Percentiles rank a stretch among this genome's conserved stretches.
phyloP scores from a whole-genome alignment of 2,888 invertebrate species.

The Archaeoteleia sp. region DNA sequence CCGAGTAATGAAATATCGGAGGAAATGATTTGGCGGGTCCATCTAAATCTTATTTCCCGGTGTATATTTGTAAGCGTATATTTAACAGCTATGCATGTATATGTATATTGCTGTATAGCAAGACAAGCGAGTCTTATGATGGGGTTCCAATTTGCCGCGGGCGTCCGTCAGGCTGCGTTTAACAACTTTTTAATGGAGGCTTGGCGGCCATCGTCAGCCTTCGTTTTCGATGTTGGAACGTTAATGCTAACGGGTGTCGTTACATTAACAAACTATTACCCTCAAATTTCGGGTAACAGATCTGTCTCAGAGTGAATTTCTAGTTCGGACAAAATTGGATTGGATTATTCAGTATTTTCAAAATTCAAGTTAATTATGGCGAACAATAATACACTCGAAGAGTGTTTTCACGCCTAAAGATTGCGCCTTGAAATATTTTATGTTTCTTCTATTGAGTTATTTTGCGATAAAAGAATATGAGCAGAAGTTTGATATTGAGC shows the following conservation, averaged over 20 bases:
- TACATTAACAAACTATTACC: constrained; percentile 56
- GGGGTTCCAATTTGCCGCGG: constrained; percentile 74
- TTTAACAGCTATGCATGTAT: constrained; percentile 53
- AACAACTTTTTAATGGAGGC: constrained; percentile 74
- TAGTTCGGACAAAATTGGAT: constrained; percentile 1
- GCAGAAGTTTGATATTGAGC: too few species aligned
- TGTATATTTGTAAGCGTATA: constrained; percentile 52
- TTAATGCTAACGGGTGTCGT: constrained; percentile 67
- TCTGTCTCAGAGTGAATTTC: constrained; percentile 27
- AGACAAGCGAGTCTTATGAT: constrained; percentile 71
- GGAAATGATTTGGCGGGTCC: constrained; percentile 47
- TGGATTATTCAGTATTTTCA: too few species aligned
- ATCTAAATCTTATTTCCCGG: constrained; percentile 51
- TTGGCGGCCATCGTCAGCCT: constrained; percentile 68
- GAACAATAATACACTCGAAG: too few species aligned
- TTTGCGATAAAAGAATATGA: too few species aligned
- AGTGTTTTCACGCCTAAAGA: too few species aligned
- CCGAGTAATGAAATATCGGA: constrained; percentile 18
- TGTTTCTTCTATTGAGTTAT: too few species aligned
- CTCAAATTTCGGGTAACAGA: constrained; percentile 32
- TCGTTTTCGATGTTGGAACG: constrained; percentile 63
- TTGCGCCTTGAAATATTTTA: too few species aligned
- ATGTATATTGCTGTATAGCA: constrained; percentile 58
- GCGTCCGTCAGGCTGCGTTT: constrained; percentile 74
- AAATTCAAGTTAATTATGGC: too few species aligned